These are phyloP conservation scores for Montipora foliosa DNA, from an alignment of 64 coral and sea anemone species.

Conservation along the genomic window DNA sequence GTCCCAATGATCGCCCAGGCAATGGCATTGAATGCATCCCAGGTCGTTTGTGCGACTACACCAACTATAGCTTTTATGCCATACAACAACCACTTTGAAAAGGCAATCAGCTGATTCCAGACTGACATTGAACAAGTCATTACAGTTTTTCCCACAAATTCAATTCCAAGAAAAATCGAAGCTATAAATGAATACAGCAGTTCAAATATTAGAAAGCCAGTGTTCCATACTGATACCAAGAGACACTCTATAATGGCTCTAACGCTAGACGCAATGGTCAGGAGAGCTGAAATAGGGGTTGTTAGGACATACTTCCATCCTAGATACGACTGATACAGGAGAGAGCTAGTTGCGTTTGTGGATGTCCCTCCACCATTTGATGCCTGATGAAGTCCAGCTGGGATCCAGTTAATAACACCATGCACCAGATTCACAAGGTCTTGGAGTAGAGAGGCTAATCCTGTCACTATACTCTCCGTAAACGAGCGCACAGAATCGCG, in stretches of 20 bases:
- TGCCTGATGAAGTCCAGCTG: conserved; percentile 53
- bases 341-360: conserved; percentile 48
- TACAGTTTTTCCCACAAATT: conserved; percentile 54
- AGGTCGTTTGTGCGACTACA: neutral
- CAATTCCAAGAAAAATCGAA: conserved; percentile 52
- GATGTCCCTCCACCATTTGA: conserved; percentile 12
- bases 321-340: conserved; percentile 62
- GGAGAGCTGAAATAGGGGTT: conserved; percentile 53
- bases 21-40: neutral
- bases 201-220: conserved; percentile 51
- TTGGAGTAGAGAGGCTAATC: conserved; percentile 49
- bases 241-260: conserved; percentile 59
- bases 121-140: conserved; percentile 13
- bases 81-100: conserved; percentile 29
- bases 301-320: conserved; percentile 59
- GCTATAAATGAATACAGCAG: conserved; percentile 18
- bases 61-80: neutral
- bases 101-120: neutral
- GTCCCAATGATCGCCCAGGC: neutral
- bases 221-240: conserved; percentile 43
- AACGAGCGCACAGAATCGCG: conserved; percentile 39
- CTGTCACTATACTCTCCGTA: neutral
- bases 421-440: conserved; percentile 36
- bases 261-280: conserved; percentile 31
- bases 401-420: conserved; percentile 42